Evolutionary conservation across 1,140 invertebrate species (phyloP).

Genomic region (Tetranychus cinnabarinus): DNA sequence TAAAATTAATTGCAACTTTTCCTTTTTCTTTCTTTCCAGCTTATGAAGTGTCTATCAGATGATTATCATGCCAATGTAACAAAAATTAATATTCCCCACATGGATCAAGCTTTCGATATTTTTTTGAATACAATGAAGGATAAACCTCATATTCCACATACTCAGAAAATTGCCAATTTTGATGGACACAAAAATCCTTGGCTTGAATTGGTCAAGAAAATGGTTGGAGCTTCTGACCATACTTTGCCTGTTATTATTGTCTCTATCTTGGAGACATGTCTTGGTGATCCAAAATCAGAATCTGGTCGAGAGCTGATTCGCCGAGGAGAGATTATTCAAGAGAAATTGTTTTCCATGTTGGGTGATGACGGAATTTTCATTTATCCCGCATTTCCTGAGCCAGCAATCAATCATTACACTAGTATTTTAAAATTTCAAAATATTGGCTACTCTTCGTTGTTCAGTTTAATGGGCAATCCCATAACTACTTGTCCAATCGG

Average conservation of each 20-base stretch:
- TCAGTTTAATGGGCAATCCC: slow-evolving; percentile 24
- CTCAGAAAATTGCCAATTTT: background rate
- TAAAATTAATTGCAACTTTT: background rate
- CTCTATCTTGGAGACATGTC: background rate
- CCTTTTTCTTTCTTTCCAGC: background rate
- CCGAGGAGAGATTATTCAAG: background rate
- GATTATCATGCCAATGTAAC: background rate
- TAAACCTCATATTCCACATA: background rate
- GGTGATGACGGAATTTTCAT: slow-evolving; percentile 39
- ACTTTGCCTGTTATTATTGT: background rate
- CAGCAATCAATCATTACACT: slow-evolving; percentile 60
- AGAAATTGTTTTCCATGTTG: slow-evolving; percentile 20
- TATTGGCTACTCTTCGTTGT: slow-evolving; percentile 45
- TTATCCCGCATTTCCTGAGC: slow-evolving; percentile 33
- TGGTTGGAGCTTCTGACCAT: background rate
- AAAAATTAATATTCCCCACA: background rate
- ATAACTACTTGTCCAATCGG: slow-evolving; percentile 22
- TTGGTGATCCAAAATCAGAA: background rate
- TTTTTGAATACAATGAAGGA: background rate
- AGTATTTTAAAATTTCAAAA: slow-evolving; percentile 53
- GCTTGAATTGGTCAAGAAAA: background rate
- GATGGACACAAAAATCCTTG: background rate
- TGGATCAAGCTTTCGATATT: background rate
- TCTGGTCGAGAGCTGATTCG: background rate
- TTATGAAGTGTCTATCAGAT: background rate